Base-by-base conservation (phyloP, 1,140 invertebrate species). In the Drosophila orena region DNA sequence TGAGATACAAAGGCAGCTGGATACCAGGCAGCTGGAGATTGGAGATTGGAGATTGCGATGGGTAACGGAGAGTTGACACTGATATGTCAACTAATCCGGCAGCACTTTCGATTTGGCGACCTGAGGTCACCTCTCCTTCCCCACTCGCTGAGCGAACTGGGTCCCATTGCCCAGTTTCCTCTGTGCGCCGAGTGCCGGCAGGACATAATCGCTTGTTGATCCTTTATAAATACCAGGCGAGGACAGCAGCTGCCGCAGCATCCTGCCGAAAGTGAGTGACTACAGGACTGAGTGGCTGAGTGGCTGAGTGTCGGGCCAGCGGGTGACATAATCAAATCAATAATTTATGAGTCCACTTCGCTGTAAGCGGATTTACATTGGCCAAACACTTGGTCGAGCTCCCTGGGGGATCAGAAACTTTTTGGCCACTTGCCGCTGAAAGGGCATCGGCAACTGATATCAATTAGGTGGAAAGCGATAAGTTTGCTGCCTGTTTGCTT, bases 291-390 rank as follows among this genome's bases (percentile, higher is more conserved):
- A 42, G 34, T 24, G 34, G 37, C 8, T 7, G 7, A 7, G 40
- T 15, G 40, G 2, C n/a, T 10, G 24, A 52, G 34, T 38, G 68
- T 12, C 40, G 42, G 22, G 30, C 52, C 62, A 60, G 53, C 72
- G 76, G 68, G 84, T 89, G 84, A 84, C 84, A 89, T 89, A 89
- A 89, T 89, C 84, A 84, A 90, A 89, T 89, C 79, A 89, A 89
- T 89, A 89, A 84, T 89, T 89, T 89, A 89, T 89, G 73, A 89
- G 83, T 80, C 77, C 84, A 89, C 84, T 89, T 80, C 65, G 73
- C 79, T 68, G 64, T 89, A 89, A 89, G 80, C 84, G 80, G 84
- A 84, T 89, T 89, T 80, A 79, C 79, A 83, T 79, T 64, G 84
- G 79, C 70, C 74, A 70, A 70, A 86, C 83, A 86, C 83, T 86